Base-by-base conservation (phyloP, 2,888 invertebrate species). In the Trichopria drosophilae region DNA sequence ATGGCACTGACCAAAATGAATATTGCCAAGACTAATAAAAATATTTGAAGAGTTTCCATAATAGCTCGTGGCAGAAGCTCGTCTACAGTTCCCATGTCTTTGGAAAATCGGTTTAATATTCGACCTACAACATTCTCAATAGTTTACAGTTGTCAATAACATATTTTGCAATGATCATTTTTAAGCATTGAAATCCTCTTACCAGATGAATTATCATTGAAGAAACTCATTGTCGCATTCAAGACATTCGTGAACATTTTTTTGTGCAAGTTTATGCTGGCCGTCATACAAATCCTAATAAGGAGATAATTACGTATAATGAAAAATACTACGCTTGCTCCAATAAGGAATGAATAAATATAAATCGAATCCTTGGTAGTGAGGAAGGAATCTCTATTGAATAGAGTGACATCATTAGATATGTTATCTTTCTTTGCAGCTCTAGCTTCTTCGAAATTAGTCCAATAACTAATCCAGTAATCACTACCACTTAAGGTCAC, bases 191-290 rank as follows among this genome's bases (percentile, higher is more conserved):
- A 79, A 1, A 77, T 59, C 3, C 64, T 65, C 61, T 80, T 74
- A 80, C 89, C 89, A 54, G 87, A 85, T 1, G 92, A 87, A 77
- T 93, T 94, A 0, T 79, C 82, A 64, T 93, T 90, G 69, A 94
- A 94, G 78, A 95, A 95, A 12, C 84, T 76, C 82, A 93, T 88
- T 0, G 86, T 85, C 0, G 90, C 84, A 56, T 85, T 79, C 5
- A 92, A 78, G 65, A 94, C 81, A 35, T 86, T 82, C 32, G 81
- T 77, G 73, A 93, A 93, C 91, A 94, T 93, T 13, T 78, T 79
- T 64, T 88, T 84, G 73, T 95, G 93, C 3, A 94, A 80, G 53
- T 81, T 83, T 56, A 82, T 81, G 0, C 91, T 90, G 0, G 91
- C 83, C 7, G 81, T 82, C 81, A 89, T 86, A 71, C 87, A 88